These are phyloP conservation scores for Sminthurides bifidus DNA, from an alignment of 1,140 invertebrate species.

Conservation along the genomic window DNA sequence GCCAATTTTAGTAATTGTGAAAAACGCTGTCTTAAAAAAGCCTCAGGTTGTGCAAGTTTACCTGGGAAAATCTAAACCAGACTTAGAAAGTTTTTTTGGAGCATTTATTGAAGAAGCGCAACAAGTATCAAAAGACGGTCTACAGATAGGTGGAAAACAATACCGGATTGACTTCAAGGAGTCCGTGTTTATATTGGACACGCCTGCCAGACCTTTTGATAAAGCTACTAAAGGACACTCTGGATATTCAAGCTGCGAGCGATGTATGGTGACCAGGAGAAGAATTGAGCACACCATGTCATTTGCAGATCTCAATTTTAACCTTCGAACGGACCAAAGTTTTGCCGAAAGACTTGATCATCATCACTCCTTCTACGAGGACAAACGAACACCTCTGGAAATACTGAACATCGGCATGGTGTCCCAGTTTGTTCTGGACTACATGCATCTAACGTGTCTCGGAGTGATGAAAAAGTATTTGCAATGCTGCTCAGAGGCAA, in stretches of 20 bases:
- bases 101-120: constrained; percentile 17
- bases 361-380: too few relatives aligned
- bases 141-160: neutral
- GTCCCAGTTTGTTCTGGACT: constrained; percentile 28
- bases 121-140: neutral
- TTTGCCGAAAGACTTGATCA: too few relatives aligned
- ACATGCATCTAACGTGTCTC: constrained; percentile 28
- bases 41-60: constrained; percentile 24
- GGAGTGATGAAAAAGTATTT: constrained; percentile 29
- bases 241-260: constrained; percentile 33
- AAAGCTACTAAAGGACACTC: constrained; percentile 31
- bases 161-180: constrained; percentile 13
- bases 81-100: neutral
- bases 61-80: constrained; percentile 15
- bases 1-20: constrained; percentile 2
- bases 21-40: too few relatives aligned
- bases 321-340: constrained; percentile 23
- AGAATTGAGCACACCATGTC: neutral
- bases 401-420: constrained; percentile 21
- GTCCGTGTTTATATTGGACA: constrained; percentile 34
- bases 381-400: constrained; percentile 14
- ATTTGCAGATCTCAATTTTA: constrained; percentile 19
- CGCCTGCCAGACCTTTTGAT: constrained; percentile 33
- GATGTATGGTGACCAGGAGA: constrained; percentile 26
- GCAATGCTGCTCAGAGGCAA: constrained; percentile 9